phyloP scores from a whole-genome alignment of 2,113 vertebrate species.

The Catharus bicknelli region DNA sequence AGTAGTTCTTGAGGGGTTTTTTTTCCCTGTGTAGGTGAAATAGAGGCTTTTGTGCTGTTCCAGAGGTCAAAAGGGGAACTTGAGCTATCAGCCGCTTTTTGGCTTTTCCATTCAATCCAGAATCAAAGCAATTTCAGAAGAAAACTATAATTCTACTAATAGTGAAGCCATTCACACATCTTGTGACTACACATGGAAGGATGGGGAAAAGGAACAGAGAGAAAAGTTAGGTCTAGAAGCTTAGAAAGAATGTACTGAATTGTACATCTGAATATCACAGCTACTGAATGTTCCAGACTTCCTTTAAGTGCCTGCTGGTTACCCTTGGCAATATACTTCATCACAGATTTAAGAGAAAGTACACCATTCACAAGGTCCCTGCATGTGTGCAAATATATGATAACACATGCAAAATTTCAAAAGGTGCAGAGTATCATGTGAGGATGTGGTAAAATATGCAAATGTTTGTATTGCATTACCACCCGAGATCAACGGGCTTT shows the following conservation, averaged over 20 bases:
- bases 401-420: background rate
- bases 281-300: background rate
- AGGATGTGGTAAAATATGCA: constrained; percentile 5
- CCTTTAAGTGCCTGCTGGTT: background rate
- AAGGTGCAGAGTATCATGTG: background rate
- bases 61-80: background rate
- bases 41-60: background rate
- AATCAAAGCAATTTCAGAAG: background rate
- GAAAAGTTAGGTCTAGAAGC: background rate
- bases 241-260: background rate
- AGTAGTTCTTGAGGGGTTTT: background rate
- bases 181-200: background rate
- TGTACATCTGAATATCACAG: background rate
- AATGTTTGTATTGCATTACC: background rate
- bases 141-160: background rate
- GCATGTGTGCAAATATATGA: background rate
- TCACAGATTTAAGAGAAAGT: background rate
- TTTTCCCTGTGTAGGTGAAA: background rate
- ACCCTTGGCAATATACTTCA: background rate
- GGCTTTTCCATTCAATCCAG: background rate
- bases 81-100: background rate
- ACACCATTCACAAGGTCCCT: background rate
- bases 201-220: background rate
- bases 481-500: background rate
- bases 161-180: background rate